These are phyloP conservation scores for Pipra filicauda DNA, from an alignment of 2,113 vertebrate genomes.

Conservation along the genomic window DNA sequence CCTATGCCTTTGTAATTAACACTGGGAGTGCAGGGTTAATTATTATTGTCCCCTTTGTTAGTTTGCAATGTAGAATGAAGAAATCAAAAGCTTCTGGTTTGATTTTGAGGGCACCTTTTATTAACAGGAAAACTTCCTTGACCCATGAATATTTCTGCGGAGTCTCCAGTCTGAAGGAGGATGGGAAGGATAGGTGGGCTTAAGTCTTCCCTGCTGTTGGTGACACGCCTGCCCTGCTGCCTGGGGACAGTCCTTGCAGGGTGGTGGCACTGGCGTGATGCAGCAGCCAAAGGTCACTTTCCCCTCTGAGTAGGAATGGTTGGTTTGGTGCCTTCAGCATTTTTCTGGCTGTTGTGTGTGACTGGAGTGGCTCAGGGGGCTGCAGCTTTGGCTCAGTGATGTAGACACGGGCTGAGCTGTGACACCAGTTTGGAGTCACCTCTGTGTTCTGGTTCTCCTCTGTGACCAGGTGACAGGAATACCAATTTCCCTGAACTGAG, in stretches of 20 bases:
- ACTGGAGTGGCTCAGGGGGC: too few species aligned
- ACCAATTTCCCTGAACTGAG: neutral
- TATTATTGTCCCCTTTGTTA: neutral
- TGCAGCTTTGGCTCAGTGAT: fast-evolving
- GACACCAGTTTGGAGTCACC: neutral
- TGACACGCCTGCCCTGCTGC: too few species aligned
- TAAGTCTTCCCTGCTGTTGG: neutral
- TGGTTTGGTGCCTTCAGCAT: neutral
- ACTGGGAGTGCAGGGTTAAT: slow-evolving; percentile 22
- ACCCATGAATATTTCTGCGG: neutral
- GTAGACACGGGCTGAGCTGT: fast-evolving
- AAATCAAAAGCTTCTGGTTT: neutral
- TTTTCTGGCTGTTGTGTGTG: neutral
- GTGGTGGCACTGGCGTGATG: neutral
- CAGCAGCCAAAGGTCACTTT: neutral
- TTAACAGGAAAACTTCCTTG: neutral
- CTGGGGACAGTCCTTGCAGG: neutral
- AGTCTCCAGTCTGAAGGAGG: neutral
- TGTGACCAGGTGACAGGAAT: neutral
- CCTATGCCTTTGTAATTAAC: slow-evolving; percentile 17
- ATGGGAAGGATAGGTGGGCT: neutral
- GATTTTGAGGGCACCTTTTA: neutral
- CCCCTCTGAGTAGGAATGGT: neutral
- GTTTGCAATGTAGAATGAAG: neutral
- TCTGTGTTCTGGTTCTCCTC: neutral